Conservation (phyloP, 2,113 vertebrate species). For the Anhinga rufa region DNA sequence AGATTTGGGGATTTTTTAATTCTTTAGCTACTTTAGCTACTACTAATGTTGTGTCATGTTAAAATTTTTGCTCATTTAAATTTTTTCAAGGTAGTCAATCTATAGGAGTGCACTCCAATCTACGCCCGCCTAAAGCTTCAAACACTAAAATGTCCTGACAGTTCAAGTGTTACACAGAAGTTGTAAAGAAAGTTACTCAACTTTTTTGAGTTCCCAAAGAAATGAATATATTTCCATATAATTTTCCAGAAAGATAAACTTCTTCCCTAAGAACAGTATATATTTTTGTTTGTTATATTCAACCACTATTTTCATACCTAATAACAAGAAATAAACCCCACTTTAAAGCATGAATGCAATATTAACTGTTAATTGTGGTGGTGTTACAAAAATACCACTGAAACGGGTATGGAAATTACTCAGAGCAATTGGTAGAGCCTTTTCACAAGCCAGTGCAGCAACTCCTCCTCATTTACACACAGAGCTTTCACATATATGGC, state of each 20-base stretch:
- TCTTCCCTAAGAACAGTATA: not conserved
- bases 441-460: not conserved
- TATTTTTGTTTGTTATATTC: not conserved
- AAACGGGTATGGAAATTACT: not conserved
- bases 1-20: not conserved
- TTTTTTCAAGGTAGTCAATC: not conserved
- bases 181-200: not conserved
- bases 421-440: not conserved
- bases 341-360: not conserved
- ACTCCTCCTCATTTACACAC: not conserved
- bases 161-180: not conserved
- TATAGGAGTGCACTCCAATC: not conserved
- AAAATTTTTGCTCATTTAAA: not conserved
- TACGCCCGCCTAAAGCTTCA: not conserved
- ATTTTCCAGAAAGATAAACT: not conserved
- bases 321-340: not conserved
- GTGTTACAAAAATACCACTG: not conserved
- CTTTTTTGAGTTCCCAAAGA: not conserved
- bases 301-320: not conserved
- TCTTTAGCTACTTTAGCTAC: not conserved
- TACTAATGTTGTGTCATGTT: not conserved
- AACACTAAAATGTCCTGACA: not conserved
- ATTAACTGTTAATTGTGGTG: not conserved
- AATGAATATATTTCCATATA: not conserved
- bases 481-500: not conserved